phyloP scores from a whole-genome alignment of 2,888 invertebrate species.

The Odontothrips loti region DNA sequence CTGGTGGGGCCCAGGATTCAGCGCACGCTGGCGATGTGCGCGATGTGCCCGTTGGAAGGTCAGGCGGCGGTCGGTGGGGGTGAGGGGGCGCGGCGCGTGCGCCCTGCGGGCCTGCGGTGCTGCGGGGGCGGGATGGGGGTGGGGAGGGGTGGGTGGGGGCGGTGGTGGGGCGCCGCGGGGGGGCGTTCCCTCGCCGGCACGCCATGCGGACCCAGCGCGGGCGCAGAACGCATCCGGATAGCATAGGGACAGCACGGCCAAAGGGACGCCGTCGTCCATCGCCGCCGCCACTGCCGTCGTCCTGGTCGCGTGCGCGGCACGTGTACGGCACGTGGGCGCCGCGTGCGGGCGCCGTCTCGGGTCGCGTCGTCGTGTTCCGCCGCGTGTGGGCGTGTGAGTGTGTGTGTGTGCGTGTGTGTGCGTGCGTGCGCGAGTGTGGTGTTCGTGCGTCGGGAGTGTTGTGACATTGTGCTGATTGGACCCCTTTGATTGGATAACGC shows the following conservation, averaged over 20 bases:
- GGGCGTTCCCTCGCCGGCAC: not conserved
- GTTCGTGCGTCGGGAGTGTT: no score
- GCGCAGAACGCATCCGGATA: conserved; percentile 4
- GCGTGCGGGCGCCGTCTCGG: not conserved
- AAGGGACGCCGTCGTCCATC: not conserved
- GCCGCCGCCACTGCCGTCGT: not conserved
- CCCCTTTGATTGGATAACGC: not conserved
- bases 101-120: conserved; percentile 5
- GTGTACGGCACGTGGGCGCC: not conserved
- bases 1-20: not conserved
- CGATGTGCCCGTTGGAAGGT: not conserved
- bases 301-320: not conserved
- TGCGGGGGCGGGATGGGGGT: not conserved
- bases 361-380: not conserved
- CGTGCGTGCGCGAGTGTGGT: not conserved
- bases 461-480: no score
- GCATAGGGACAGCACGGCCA: not conserved
- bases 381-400: not conserved
- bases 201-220: not conserved
- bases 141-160: not conserved
- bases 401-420: not conserved
- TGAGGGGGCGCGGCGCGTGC: conserved; percentile 18
- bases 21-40: not conserved
- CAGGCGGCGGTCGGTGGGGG: conserved; percentile 5
- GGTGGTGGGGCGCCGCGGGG: not conserved